phyloP scores from a whole-genome alignment of 1,140 invertebrate genomes.

The Drosophila leontia region DNA sequence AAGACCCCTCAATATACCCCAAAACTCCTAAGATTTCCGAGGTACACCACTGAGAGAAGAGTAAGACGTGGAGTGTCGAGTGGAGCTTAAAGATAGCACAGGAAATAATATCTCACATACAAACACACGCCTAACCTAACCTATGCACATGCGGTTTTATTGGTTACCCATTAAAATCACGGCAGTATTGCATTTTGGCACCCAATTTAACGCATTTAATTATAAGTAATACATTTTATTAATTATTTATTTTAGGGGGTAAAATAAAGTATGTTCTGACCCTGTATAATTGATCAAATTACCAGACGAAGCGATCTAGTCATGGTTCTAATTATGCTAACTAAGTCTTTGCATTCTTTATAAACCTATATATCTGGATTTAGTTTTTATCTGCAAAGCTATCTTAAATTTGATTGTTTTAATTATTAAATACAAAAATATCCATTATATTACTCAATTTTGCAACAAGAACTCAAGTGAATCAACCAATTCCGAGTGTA shows the following conservation, averaged over 20 bases:
- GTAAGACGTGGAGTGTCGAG: not conserved
- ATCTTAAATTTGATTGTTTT: not conserved
- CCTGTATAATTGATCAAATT: not conserved
- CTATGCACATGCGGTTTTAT: slow-evolving; percentile 4
- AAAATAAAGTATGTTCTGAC: not conserved
- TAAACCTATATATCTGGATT: not conserved
- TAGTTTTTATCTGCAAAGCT: not conserved
- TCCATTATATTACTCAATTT: not conserved
- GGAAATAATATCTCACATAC: slow-evolving; percentile 51
- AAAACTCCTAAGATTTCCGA: no score
- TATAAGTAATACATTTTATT: not conserved
- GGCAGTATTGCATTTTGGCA: not conserved
- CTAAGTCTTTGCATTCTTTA: not conserved
- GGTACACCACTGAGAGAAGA: not conserved
- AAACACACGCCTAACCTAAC: not conserved
- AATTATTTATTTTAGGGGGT: not conserved
- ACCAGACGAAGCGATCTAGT: not conserved
- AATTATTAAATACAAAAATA: not conserved
- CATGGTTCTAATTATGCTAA: not conserved
- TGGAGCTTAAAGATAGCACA: slow-evolving; percentile 52
- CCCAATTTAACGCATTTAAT: no score
- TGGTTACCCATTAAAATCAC: not conserved
- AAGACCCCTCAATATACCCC: not conserved
- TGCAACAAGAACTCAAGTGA: not conserved
- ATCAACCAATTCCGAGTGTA: not conserved